Base-by-base conservation (phyloP, 2,113 vertebrate genomes). In the Carassius gibelio region DNA sequence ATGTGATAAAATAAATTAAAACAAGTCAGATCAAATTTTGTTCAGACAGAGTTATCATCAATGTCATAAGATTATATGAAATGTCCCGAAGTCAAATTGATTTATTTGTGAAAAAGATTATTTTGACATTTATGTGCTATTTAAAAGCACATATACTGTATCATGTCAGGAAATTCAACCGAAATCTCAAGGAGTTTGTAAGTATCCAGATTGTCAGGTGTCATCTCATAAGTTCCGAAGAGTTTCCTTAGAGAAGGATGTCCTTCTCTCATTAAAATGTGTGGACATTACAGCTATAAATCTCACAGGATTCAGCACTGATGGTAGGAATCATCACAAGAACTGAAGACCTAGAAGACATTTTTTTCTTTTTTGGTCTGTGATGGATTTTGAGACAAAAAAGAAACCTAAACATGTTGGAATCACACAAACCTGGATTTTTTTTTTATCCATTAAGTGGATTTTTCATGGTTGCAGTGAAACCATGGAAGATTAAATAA, bases 141-240 rank as follows among this genome's bases (percentile, higher is more conserved):
- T 69, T 52, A 55, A 23, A 81, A 81, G 62, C 62, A 69, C 17
- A 36, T 14, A 34, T 52, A 55, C 17, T 69, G 8, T 52, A 81
- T 52, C 45, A 1, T 5, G 42, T 42, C 11, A 23, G 30, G 50
- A 83, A 83, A 74, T 57, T 55, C 66, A 74, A 26, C 66, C 10
- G 13, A 59, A 23, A 38, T 82, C 45, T 71, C 26, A 57, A 69
- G 81, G 66, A 71, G 17, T 36, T 72, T 83, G 81, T 83, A 83
- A 83, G 81, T 83, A 83, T 83, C 21, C 64, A 83, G 36, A 82
- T 30, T 72, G 21, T 42, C 68, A 59, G 68, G 34, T 23, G 13
- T 72, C 42, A 17, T 81, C 50, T 34, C 64, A 69, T 48, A 23
- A 26, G 23, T 81, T 52, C 9, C 19, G 19, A 55, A 34, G 64